These are phyloP conservation scores for Patagioenas fasciata DNA, from an alignment of 2,113 vertebrate genomes.

Conservation along the genomic window DNA sequence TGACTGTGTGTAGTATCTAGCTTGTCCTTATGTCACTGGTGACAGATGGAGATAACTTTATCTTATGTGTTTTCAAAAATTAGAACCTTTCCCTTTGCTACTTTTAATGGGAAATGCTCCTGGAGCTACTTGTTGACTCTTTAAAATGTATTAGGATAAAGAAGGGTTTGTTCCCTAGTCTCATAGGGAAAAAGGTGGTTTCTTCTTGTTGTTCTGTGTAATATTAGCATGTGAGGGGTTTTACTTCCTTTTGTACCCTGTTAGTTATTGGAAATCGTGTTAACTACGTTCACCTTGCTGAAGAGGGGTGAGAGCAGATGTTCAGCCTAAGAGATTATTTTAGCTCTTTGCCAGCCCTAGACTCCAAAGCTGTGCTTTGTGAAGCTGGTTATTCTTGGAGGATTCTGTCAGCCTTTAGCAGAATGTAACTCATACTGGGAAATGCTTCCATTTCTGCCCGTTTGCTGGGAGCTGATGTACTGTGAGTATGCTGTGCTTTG, in stretches of 20 bases:
- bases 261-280: not conserved
- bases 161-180: not conserved
- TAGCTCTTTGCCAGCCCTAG: not conserved
- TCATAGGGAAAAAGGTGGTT: not conserved
- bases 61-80: not conserved
- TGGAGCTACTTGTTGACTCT: not conserved
- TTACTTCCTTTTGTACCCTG: not conserved
- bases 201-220: not conserved
- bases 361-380: not conserved
- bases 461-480: not conserved
- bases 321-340: not conserved
- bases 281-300: not conserved
- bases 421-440: not conserved
- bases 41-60: not conserved
- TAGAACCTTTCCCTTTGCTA: not conserved
- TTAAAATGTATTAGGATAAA: not conserved
- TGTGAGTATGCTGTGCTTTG: not conserved
- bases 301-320: not conserved
- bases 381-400: not conserved
- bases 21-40: not conserved
- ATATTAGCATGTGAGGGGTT: not conserved
- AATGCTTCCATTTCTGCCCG: not conserved
- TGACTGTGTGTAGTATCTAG: not conserved
- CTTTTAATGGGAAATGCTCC: not conserved
- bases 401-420: not conserved